Percentiles rank a stretch among this genome's conserved stretches.
Evolutionary conservation across 2,888 invertebrate species (phyloP).

Genomic region (Escarpia spicata): DNA sequence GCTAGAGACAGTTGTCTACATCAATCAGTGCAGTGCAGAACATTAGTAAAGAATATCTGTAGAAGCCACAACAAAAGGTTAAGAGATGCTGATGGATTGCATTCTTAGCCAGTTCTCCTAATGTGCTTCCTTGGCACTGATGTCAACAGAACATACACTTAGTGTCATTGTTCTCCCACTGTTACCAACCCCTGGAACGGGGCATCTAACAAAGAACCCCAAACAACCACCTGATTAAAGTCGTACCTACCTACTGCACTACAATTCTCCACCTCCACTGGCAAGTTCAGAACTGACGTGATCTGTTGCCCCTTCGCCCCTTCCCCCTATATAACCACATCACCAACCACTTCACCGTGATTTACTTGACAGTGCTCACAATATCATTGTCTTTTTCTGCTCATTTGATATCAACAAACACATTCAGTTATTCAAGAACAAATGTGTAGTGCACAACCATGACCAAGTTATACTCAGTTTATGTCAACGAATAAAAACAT

Average conservation of each 20-base stretch:
- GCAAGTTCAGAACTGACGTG: neutral
- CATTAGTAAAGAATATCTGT: constrained; percentile 1
- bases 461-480: neutral
- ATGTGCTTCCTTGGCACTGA: neutral
- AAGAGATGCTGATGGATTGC: neutral
- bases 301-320: neutral
- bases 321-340: neutral
- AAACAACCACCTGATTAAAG: constrained; percentile 11
- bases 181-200: neutral
- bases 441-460: neutral
- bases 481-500: neutral
- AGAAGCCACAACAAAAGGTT: neutral
- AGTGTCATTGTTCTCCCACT: neutral
- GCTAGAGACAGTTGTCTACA: neutral
- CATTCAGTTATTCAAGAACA: neutral
- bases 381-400: neutral
- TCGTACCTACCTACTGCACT: neutral
- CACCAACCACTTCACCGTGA: neutral
- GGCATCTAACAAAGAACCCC: neutral
- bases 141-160: neutral
- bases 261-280: neutral
- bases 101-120: neutral
- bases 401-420: neutral
- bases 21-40: neutral
- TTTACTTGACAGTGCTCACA: neutral